These are phyloP conservation scores for Dendrocincla tyrannina DNA, from an alignment of 2,797 vertebrate genomes.

Conservation along the genomic window DNA sequence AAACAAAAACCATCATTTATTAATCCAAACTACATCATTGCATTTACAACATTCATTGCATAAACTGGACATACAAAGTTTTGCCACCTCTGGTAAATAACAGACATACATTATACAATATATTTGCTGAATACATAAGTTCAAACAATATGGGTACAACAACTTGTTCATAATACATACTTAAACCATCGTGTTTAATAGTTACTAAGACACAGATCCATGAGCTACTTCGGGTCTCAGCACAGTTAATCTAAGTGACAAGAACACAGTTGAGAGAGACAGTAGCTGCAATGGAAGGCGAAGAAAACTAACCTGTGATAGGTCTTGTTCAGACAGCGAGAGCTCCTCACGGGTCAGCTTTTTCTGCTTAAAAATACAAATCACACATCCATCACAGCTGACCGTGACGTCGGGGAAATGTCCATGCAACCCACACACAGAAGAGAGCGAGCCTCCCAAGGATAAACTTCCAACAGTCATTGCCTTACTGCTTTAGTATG, in stretches of 20 bases:
- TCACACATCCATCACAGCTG: slow-evolving; percentile 81
- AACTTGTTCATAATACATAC: slow-evolving; percentile 77
- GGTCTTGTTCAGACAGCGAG: slow-evolving; percentile 57
- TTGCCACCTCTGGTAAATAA: slow-evolving; percentile 83
- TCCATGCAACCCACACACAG: slow-evolving; percentile 87
- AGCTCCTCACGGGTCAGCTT: slow-evolving; percentile 40
- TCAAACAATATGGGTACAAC: slow-evolving; percentile 78
- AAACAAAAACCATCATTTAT: slow-evolving; percentile 84
- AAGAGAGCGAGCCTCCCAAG: slow-evolving; percentile 57
- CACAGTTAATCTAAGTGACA: slow-evolving; percentile 83
- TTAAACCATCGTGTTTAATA: slow-evolving; percentile 60
- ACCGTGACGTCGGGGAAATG: slow-evolving; percentile 75
- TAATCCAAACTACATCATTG: slow-evolving; percentile 88
- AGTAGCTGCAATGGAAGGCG: slow-evolving; percentile 75
- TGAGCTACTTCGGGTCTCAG: slow-evolving; percentile 79
- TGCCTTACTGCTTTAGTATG: slow-evolving; percentile 82
- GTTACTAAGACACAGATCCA: slow-evolving; percentile 71
- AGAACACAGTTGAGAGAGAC: slow-evolving; percentile 76
- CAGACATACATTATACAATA: slow-evolving; percentile 77
- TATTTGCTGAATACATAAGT: slow-evolving; percentile 78
- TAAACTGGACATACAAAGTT: slow-evolving; percentile 86
- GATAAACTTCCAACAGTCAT: slow-evolving; percentile 87
- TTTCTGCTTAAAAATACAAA: slow-evolving; percentile 57
- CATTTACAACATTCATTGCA: slow-evolving; percentile 88
- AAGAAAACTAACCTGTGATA: slow-evolving; percentile 62